A percentile compares a stretch with the other conserved stretches of the same genome.
Evolutionary conservation across 2,797 vertebrate genomes (phyloP).

Genomic region (Liparis tanakae): DNA sequence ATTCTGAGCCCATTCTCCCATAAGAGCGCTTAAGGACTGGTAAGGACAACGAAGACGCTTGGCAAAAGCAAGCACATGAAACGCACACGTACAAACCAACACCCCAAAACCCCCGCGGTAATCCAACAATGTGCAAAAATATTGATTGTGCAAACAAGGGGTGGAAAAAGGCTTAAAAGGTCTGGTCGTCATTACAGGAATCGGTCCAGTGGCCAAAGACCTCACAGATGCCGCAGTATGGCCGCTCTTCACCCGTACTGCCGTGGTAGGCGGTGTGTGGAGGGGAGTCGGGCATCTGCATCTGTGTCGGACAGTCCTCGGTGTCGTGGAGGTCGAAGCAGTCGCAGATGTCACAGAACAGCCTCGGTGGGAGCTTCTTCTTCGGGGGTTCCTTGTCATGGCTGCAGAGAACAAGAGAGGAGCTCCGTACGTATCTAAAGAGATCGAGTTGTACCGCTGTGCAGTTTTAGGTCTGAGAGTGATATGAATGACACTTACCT

Average conservation of each 20-base stretch:
- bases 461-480: not conserved
- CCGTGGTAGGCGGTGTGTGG: slow-evolving; percentile 94
- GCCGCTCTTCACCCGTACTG: slow-evolving; percentile 88
- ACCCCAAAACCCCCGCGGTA: slow-evolving; percentile 57
- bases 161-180: slow-evolving; percentile 84
- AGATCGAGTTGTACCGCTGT: not conserved
- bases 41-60: slow-evolving; percentile 56
- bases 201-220: slow-evolving; percentile 95
- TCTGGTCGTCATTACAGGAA: slow-evolving; percentile 95
- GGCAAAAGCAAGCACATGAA: slow-evolving; percentile 61
- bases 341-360: slow-evolving; percentile 99
- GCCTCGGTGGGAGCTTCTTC: slow-evolving; percentile 90
- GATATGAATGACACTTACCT: slow-evolving; percentile 74
- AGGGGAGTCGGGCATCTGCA: slow-evolving; percentile 90
- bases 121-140: slow-evolving; percentile 74
- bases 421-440: not conserved
- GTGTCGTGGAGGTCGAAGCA: slow-evolving; percentile 98
- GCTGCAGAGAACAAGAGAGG: slow-evolving; percentile 39
- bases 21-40: slow-evolving; percentile 69
- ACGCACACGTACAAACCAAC: slow-evolving; percentile 57
- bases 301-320: slow-evolving; percentile 96
- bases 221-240: slow-evolving; percentile 97
- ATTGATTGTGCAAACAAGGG: slow-evolving; percentile 63
- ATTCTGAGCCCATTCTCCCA: slow-evolving; percentile 44
- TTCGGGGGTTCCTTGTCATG: slow-evolving; percentile 81